Evolutionary conservation across 2,888 invertebrate species (phyloP).

Genomic region (Harpalus rufipes): DNA sequence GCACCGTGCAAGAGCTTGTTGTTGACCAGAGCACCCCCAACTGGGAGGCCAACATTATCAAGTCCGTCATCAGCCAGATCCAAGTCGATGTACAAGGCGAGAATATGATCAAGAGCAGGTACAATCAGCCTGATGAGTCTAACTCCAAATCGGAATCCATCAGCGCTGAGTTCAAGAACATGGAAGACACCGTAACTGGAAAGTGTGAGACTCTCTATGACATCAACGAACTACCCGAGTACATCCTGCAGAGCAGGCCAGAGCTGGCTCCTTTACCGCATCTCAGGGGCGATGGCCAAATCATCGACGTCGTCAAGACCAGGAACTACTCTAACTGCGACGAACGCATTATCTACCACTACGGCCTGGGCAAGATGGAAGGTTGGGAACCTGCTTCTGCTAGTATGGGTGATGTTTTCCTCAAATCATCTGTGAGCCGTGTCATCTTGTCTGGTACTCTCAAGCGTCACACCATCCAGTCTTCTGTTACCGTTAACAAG

Average conservation of each 20-base stretch:
- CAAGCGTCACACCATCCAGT: slow-evolving; percentile 82
- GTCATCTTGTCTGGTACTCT: slow-evolving; percentile 80
- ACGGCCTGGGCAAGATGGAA: slow-evolving; percentile 80
- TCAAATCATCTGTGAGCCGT: slow-evolving; percentile 80
- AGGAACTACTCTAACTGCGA: slow-evolving; percentile 83
- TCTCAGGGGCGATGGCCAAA: slow-evolving; percentile 76
- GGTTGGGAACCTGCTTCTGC: slow-evolving; percentile 73
- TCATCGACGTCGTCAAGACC: slow-evolving; percentile 83
- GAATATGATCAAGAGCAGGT: slow-evolving; percentile 78
- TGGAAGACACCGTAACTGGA: slow-evolving; percentile 86
- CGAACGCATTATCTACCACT: slow-evolving; percentile 82
- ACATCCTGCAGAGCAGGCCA: slow-evolving; percentile 79
- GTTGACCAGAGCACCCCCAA: slow-evolving; percentile 80
- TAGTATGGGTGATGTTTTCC: slow-evolving; percentile 74
- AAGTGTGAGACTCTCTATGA: slow-evolving; percentile 86
- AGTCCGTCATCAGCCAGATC: slow-evolving; percentile 84
- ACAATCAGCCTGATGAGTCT: slow-evolving; percentile 75
- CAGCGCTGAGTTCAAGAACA: slow-evolving; percentile 82
- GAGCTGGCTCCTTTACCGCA: slow-evolving; percentile 78
- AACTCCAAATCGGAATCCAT: slow-evolving; percentile 77
- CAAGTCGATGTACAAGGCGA: slow-evolving; percentile 83
- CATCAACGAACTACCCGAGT: slow-evolving; percentile 80
- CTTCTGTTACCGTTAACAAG: slow-evolving; percentile 82
- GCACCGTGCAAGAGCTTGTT: slow-evolving; percentile 80
- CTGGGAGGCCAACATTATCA: slow-evolving; percentile 85